Evolutionary conservation across 2,888 invertebrate species (phyloP).

Genomic region (Mycalesis mineus): DNA sequence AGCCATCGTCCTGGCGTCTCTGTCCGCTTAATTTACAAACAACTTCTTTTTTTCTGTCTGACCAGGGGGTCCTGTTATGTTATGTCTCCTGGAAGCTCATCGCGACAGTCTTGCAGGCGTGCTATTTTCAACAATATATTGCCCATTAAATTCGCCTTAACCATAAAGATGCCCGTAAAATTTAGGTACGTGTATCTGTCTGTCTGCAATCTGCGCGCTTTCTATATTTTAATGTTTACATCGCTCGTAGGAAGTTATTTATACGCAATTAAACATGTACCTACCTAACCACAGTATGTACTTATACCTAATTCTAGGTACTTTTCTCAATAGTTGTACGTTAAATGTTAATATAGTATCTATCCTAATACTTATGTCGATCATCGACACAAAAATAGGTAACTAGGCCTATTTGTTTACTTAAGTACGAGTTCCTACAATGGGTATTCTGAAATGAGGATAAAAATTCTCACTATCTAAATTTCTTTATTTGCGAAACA

Average conservation of each 20-base stretch:
- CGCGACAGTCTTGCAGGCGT: slow-evolving; percentile 45
- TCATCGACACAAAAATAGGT: no score
- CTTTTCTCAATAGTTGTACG: no score
- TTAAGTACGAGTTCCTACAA: no score
- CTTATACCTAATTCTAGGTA: no score
- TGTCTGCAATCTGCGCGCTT: not conserved
- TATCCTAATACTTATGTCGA: no score
- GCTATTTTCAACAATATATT: slow-evolving; percentile 55
- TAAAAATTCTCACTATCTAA: no score
- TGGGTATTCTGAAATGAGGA: no score
- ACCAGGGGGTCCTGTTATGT: no score
- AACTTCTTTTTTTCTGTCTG: slow-evolving; percentile 61
- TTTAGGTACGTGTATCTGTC: slow-evolving; percentile 14
- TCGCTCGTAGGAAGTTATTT: not conserved
- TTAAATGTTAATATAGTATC: no score
- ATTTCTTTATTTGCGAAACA: no score
- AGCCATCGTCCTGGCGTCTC: slow-evolving; percentile 35
- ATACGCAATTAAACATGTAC: not conserved
- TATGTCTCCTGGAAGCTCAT: slow-evolving; percentile 63
- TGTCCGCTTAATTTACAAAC: slow-evolving; percentile 49
- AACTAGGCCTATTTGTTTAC: no score
- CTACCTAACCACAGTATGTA: no score
- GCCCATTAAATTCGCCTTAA: slow-evolving; percentile 35
- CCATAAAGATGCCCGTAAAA: slow-evolving; percentile 19
- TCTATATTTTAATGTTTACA: not conserved